Evolutionary conservation across 2,797 vertebrate species (phyloP), one percentile per base, ranked within the genome.

Genomic region (Scleropages formosus): DNA sequence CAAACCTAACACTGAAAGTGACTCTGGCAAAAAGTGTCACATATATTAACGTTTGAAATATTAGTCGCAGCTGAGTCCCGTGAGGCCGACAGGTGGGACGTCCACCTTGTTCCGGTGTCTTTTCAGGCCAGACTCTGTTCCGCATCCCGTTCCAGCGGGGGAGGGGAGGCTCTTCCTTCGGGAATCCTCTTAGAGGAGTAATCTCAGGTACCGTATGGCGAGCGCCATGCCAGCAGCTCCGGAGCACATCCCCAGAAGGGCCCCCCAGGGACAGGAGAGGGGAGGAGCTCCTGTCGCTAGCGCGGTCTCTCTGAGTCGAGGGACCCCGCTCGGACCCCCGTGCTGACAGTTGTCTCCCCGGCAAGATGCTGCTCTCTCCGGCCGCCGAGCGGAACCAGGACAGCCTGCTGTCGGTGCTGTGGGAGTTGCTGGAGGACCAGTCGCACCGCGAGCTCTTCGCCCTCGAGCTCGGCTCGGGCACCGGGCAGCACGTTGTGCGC

Each of bases 401-500:
- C 75, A 65, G 24, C 31, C 49, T 93, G 68, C 88, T 89, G 51
- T 84, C 80, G 9, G 79, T 91, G 58, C 87, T 93, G 20, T 82
- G 80, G 76, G 80, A 90, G 76, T 78, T 91, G 49, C 86, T 81
- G 73, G 63, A 67, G 47, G n/a, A 53, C 1, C 65, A 59, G 26
- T 47, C 70, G 3, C 63, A 80, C 3, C 71, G 66, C 8, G 24
- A 70, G 58, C 27, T 65, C 7, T 69, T 89, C 1, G 89, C 81
- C 69, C 79, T 92, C 11, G 90, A 93, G 80, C 78, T 93, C 73
- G 91, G 89, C 53, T 93, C 91, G n/a, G 91, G 91, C 47, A 91
- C 89, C 0, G 91, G 91, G 12, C 92, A 92, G 76, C 90, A 92
- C 66, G 81, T 92, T 44, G 84, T 90, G 67, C 88, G 88, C 58